Evolutionary conservation across 2,113 vertebrate genomes (phyloP).

Genomic region (Cryptotis parvus): DNA sequence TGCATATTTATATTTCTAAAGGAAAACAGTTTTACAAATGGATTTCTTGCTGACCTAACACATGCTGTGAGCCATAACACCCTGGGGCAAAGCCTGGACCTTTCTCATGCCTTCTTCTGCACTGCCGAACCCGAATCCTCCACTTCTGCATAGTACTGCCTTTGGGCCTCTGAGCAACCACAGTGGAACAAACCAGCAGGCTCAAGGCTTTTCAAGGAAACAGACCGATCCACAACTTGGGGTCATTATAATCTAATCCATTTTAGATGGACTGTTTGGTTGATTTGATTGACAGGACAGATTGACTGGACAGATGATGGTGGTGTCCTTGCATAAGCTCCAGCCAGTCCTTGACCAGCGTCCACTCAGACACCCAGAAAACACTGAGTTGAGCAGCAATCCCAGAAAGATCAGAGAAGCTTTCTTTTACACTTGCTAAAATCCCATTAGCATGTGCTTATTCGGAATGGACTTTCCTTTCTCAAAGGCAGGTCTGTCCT

Average conservation of each 20-base stretch:
- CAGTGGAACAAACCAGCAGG: not conserved
- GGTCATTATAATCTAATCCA: not conserved
- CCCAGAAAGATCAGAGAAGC: not conserved
- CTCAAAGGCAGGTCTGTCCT: not conserved
- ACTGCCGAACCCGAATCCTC: not conserved
- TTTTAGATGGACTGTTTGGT: not conserved
- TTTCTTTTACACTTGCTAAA: not conserved
- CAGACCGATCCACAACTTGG: not conserved
- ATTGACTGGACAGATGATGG: not conserved
- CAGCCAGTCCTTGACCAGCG: not conserved
- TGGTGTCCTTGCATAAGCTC: not conserved
- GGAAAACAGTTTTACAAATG: not conserved
- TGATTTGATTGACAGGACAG: not conserved
- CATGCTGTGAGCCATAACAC: not conserved
- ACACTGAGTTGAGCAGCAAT: not conserved
- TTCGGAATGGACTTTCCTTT: not conserved
- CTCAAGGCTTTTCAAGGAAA: not conserved
- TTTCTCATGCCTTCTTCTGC: not conserved
- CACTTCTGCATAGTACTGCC: accelerated
- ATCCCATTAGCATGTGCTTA: not conserved
- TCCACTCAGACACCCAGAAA: not conserved
- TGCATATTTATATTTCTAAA: not conserved
- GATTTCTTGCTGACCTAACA: not conserved
- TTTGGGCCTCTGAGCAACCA: not conserved
- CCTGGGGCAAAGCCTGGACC: not conserved